These are phyloP conservation scores for Hetaerina americana DNA, from an alignment of 1,140 invertebrate species.

Conservation along the genomic window DNA sequence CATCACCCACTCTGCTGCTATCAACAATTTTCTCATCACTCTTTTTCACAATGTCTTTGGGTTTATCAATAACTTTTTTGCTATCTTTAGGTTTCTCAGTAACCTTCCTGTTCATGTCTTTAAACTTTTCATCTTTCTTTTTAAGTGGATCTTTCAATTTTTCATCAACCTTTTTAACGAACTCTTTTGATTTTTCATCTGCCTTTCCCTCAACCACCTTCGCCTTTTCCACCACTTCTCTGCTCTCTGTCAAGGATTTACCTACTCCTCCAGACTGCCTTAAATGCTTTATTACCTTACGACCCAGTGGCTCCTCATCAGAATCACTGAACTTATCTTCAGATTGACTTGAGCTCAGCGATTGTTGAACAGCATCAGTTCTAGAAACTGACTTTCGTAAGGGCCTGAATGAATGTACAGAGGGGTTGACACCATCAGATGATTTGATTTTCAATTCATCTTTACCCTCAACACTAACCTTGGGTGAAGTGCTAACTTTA, in stretches of 20 bases:
- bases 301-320: constrained; percentile 41
- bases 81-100: background rate
- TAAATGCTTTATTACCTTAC: constrained; percentile 35
- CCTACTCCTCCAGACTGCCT: background rate
- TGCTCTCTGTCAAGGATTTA: background rate
- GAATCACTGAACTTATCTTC: constrained; percentile 37
- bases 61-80: background rate
- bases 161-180: background rate
- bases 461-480: background rate
- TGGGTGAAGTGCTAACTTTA: background rate
- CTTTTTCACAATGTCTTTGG: background rate
- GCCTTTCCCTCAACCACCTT: constrained; percentile 11
- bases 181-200: background rate
- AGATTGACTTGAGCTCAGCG: background rate
- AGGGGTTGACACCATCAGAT: background rate
- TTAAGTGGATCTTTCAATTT: background rate
- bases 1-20: background rate
- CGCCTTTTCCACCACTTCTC: constrained; percentile 9
- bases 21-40: background rate
- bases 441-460: background rate
- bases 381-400: background rate
- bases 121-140: background rate
- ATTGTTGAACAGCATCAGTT: background rate
- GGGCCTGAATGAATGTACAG: background rate
- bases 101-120: background rate